Percentiles rank a stretch among this genome's conserved stretches.
These are phyloP conservation scores for Dromaius novaehollandiae DNA, from an alignment of 2,113 vertebrate species.

Conservation along the genomic window DNA sequence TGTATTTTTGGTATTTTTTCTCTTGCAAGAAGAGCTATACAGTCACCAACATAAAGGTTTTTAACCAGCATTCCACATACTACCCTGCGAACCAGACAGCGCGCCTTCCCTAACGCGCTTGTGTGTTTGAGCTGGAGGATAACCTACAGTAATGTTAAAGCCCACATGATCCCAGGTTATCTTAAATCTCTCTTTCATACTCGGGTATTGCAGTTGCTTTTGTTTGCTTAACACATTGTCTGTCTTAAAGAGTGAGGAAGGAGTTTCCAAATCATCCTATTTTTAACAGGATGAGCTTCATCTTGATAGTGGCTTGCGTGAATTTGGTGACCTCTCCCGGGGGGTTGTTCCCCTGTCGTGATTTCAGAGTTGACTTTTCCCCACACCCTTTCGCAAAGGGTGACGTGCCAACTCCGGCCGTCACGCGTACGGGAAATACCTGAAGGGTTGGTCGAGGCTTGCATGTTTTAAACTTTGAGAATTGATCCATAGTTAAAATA, in stretches of 20 bases:
- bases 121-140: background rate
- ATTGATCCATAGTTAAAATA: background rate
- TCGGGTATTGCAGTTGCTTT: background rate
- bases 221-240: background rate
- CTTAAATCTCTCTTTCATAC: background rate
- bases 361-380: background rate
- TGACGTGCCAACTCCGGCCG: background rate
- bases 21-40: background rate
- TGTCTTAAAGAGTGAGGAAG: background rate
- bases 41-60: background rate
- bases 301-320: background rate
- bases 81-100: background rate
- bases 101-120: background rate
- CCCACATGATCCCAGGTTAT: background rate
- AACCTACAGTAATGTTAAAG: background rate
- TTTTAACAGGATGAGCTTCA: background rate
- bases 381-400: background rate
- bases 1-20: background rate
- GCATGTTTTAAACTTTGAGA: background rate
- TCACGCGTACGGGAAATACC: background rate
- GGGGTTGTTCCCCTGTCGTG: background rate
- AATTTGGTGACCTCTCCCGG: background rate
- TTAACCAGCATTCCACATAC: rapidly evolving
- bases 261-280: background rate
- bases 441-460: background rate